Evolutionary conservation across 2,113 vertebrate genomes (phyloP).

Genomic region (Hippocampus abdominalis): DNA sequence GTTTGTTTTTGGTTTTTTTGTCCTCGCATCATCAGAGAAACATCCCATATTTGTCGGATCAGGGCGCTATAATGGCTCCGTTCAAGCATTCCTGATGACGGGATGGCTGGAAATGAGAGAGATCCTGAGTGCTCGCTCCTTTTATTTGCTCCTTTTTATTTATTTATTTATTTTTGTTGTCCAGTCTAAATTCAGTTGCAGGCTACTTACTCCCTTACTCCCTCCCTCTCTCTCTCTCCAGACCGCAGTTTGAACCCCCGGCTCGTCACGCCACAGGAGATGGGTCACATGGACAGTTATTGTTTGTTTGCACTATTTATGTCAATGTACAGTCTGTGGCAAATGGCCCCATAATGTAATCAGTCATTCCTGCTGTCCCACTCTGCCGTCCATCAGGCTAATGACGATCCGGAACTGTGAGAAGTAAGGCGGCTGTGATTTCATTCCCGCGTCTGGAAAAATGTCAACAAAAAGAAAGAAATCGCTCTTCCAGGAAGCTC

Average conservation of each 20-base stretch:
- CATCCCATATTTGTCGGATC: slow-evolving; percentile 36
- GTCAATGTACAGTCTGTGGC: slow-evolving; percentile 47
- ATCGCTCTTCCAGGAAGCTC: background rate
- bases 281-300: slow-evolving; percentile 47
- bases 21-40: slow-evolving; percentile 31
- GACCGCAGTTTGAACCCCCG: slow-evolving; percentile 51
- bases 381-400: slow-evolving; percentile 55
- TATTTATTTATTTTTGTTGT: slow-evolving; percentile 31
- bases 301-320: slow-evolving; percentile 65
- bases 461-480: background rate
- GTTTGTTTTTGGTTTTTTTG: slow-evolving; percentile 17
- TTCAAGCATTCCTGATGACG: slow-evolving; percentile 54
- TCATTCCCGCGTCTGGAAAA: slow-evolving; percentile 36
- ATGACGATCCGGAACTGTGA: slow-evolving; percentile 47
- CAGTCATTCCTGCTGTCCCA: slow-evolving; percentile 50
- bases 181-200: slow-evolving; percentile 47
- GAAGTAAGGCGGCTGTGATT: slow-evolving; percentile 37
- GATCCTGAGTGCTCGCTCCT: slow-evolving; percentile 45
- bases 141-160: slow-evolving; percentile 2
- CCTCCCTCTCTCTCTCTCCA: slow-evolving; percentile 21
- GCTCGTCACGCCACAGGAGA: slow-evolving; percentile 40
- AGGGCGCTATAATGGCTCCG: slow-evolving; percentile 49
- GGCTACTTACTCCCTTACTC: slow-evolving; percentile 23
- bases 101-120: slow-evolving; percentile 30
- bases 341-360: slow-evolving; percentile 59